Base-by-base conservation (phyloP, 2,797 vertebrate genomes). In the Gorsachius magnificus region DNA sequence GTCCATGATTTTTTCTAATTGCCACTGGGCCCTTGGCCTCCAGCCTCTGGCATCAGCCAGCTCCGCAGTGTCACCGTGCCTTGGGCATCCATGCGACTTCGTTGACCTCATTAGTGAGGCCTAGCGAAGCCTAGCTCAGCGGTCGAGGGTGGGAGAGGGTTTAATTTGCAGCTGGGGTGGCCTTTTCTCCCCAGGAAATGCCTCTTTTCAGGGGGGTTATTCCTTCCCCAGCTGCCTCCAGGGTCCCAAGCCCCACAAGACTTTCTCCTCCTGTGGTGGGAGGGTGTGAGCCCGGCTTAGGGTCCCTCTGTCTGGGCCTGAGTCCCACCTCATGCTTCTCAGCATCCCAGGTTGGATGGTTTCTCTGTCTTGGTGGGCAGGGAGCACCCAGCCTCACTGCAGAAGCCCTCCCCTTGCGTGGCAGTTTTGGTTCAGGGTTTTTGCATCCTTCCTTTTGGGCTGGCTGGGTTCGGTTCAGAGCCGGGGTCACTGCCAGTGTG, bases 401-500 rank as follows among this genome's bases (percentile, higher is more conserved):
- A 43, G 79, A 56, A 91, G 70, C 35, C 5, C 15, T 86, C 16
- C 11, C 31, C 19, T 81, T 60, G 19, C 29, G 25, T 1, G 0
- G 22, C n/a, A 79, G 11, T 82, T 92, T 92, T 54, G 41, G 22
- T 83, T 95, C 70, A 48, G 69, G 8, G 18, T 58, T 90, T 94
- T 91, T 83, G 54, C 24, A 31, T 75, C 46, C 70, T 81, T 90
- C n/a, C 6, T 14, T 83, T 85, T 71, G 83, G 35, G 29, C n/a
- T 68, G 65, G 10, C 18, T 63, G 43, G 35, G 46, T 64, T 86
- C 3, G 3, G 14, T 57, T 71, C 1, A 4, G 76, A 78, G 71
- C 25, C 3, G 8, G 20, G 45, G 46, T 88, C 28, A 5, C 58
- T 57, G 20, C 56, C 0, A 1, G 29, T 0, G 2, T 60, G 24